A percentile compares a stretch with the other conserved stretches of the same genome.
phyloP scores from a whole-genome alignment of 2,888 invertebrate genomes.

The Spilosoma lubricipeda region DNA sequence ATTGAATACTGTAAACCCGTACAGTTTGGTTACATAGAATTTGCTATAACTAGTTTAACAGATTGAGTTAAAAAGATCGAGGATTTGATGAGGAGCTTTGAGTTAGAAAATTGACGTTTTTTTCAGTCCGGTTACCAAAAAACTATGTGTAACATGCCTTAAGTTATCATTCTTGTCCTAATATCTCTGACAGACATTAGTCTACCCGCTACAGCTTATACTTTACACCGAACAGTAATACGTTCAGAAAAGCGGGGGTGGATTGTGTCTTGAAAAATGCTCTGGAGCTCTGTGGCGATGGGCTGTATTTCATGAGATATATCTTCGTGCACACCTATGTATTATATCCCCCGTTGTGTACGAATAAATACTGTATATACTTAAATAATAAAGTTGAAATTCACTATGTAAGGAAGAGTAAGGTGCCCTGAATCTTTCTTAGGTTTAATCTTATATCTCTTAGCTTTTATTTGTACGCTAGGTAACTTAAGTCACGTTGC shows the following conservation, averaged over 20 bases:
- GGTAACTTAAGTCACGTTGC: background rate
- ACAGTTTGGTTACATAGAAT: too few species aligned
- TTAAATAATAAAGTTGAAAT: background rate
- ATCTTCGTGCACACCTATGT: constrained; percentile 36
- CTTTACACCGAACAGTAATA: constrained; percentile 51
- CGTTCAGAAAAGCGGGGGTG: constrained; percentile 74
- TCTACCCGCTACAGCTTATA: constrained; percentile 1
- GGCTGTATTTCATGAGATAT: constrained; percentile 60
- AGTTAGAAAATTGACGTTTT: too few species aligned
- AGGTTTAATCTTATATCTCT: too few species aligned
- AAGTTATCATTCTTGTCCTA: background rate
- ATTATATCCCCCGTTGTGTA: background rate
- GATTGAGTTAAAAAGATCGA: too few species aligned
- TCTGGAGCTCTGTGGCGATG: constrained; percentile 67
- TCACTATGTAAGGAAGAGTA: background rate
- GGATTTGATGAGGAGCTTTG: too few species aligned
- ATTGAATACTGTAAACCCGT: too few species aligned
- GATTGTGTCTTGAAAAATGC: constrained; percentile 82
- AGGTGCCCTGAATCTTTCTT: background rate
- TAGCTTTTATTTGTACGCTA: background rate
- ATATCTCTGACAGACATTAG: background rate
- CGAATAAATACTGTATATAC: background rate
- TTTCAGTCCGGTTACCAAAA: too few species aligned
- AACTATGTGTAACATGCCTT: too few species aligned
- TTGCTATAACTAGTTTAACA: too few species aligned